phyloP scores from a whole-genome alignment of 2,888 invertebrate genomes.

The Sisyra terminalis region DNA sequence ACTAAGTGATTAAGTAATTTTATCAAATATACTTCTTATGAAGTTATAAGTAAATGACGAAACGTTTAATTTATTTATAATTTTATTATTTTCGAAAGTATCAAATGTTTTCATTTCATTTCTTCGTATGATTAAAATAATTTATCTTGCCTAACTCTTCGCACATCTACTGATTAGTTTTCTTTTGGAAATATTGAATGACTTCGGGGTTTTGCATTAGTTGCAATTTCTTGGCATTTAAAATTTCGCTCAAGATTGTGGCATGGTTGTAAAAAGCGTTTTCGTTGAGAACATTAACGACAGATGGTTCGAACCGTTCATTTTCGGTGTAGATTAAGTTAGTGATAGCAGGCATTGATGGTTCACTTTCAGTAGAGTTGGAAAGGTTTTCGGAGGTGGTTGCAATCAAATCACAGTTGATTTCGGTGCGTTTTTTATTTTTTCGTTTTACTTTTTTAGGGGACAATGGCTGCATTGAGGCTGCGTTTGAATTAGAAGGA shows the following conservation, averaged over 20 bases:
- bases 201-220: conserved; percentile 13
- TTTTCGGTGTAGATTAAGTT: not conserved
- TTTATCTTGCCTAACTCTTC: too few species aligned
- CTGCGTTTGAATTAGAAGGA: not conserved
- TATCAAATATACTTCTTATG: too few species aligned
- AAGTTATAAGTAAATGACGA: too few species aligned
- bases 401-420: not conserved
- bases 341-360: too few species aligned
- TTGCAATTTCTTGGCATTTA: conserved; percentile 17
- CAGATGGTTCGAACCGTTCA: not conserved
- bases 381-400: not conserved
- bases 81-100: too few species aligned
- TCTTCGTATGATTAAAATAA: too few species aligned
- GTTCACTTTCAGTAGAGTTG: too few species aligned
- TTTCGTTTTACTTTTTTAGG: conserved; percentile 5
- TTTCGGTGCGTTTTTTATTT: conserved; percentile 3
- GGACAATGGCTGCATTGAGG: not conserved
- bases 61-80: too few species aligned
- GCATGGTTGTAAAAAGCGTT: conserved; percentile 14
- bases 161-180: conserved; percentile 11
- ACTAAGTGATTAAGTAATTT: too few species aligned
- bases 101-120: too few species aligned
- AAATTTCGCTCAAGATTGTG: conserved; percentile 15
- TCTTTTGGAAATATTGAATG: conserved; percentile 15
- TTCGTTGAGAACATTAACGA: conserved; percentile 7